Conservation (phyloP, 2,888 invertebrate species). For the Pristionchus exspectatus region DNA sequence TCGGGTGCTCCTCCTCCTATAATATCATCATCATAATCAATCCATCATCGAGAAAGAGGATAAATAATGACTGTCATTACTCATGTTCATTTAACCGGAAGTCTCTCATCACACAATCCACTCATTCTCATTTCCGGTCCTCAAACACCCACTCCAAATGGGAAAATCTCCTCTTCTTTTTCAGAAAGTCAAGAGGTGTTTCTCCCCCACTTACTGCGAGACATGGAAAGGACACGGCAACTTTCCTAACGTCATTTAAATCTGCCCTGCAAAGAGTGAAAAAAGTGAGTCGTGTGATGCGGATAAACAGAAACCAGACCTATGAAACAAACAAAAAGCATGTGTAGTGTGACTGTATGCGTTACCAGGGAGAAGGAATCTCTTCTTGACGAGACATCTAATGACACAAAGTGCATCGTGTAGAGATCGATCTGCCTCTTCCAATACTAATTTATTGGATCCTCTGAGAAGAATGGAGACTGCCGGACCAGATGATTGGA, state of each 20-base stretch:
- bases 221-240: background rate
- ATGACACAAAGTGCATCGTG: conserved; percentile 95
- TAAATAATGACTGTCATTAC: background rate
- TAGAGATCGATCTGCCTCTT: conserved; percentile 91
- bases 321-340: no score
- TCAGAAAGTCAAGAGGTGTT: background rate
- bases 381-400: conserved; percentile 94
- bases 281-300: background rate
- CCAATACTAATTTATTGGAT: conserved; percentile 90
- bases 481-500: conserved; percentile 90
- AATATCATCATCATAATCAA: conserved; percentile 79
- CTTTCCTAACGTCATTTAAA: background rate
- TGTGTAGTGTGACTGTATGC: background rate
- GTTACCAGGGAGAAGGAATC: conserved; percentile 78
- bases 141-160: background rate
- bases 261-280: background rate
- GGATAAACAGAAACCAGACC: background rate
- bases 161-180: background rate
- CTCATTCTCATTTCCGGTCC: background rate
- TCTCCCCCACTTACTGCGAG: background rate
- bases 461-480: conserved; percentile 93
- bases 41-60: no score
- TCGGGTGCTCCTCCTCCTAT: conserved; percentile 98
- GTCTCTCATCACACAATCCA: background rate
- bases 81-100: background rate